These are phyloP conservation scores for Nomia melanderi DNA, from an alignment of 1,140 invertebrate species.

Conservation along the genomic window DNA sequence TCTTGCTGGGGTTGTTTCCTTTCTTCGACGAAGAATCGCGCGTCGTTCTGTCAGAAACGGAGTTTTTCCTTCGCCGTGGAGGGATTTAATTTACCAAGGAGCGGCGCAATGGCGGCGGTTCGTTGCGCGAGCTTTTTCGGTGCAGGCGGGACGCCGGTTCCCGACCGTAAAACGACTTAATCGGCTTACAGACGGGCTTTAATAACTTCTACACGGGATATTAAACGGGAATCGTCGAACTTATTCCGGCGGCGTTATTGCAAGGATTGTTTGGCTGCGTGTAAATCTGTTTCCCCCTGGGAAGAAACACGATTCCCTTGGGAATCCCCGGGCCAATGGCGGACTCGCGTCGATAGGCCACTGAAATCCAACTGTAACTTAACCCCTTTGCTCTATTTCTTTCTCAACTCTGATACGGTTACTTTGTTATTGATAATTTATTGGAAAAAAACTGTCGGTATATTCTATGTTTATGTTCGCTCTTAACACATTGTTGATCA, in stretches of 20 bases:
- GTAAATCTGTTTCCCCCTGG: slow-evolving; percentile 13
- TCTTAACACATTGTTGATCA: no score
- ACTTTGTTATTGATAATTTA: no score
- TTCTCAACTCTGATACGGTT: no score
- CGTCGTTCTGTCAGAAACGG: neutral
- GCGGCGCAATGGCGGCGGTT: neutral
- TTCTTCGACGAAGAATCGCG: no score
- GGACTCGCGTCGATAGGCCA: no score
- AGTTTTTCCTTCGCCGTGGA: neutral
- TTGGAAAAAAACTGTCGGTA: no score
- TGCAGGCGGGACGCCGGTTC: neutral
- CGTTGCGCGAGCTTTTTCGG: slow-evolving; percentile 5
- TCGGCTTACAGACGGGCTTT: slow-evolving; percentile 31
- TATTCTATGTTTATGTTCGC: no score
- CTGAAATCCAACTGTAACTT: no score
- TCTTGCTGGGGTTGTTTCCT: no score
- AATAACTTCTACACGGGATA: slow-evolving; percentile 37
- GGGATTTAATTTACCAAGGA: neutral
- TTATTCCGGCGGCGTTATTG: neutral
- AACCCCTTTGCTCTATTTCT: no score
- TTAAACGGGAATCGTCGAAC: slow-evolving; percentile 11
- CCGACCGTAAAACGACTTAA: slow-evolving; percentile 24
- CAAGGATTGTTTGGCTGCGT: neutral
- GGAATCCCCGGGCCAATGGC: neutral
- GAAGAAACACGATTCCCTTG: neutral